phyloP scores from a whole-genome alignment of 2,113 vertebrate species.

The Nibea albiflora region DNA sequence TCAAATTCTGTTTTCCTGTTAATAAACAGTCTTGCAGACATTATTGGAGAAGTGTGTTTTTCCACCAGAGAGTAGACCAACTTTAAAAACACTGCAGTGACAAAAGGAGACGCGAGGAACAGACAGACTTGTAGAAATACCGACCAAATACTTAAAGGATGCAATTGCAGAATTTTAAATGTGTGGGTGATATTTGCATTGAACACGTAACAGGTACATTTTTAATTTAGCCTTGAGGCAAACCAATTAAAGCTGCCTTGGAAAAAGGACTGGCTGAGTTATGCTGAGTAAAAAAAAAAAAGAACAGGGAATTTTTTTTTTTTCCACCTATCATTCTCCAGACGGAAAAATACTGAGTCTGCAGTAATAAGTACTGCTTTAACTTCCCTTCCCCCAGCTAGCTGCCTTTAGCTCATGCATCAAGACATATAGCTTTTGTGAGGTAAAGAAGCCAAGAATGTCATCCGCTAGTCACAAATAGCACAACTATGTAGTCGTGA shows the following conservation, averaged over 20 bases:
- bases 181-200: constrained; percentile 11
- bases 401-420: not conserved
- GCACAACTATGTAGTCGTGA: not conserved
- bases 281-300: constrained; percentile 7
- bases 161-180: not conserved
- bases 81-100: not conserved
- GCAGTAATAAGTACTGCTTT: not conserved
- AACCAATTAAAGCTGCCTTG: constrained; percentile 12
- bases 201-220: constrained; percentile 1
- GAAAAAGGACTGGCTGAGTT: not conserved
- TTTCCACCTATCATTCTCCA: not conserved
- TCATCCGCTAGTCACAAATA: not conserved
- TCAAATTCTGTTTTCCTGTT: constrained; percentile 19
- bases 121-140: not conserved
- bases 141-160: not conserved
- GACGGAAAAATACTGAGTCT: constrained; percentile 1
- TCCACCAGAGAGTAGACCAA: not conserved
- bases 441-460: not conserved
- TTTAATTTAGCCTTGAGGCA: constrained; percentile 16
- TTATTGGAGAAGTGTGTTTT: constrained; percentile 3
- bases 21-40: constrained; percentile 22
- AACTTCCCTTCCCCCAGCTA: not conserved
- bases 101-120: not conserved
- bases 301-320: not conserved
- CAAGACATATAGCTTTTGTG: not conserved